Conservation (phyloP, 2,888 invertebrate genomes). For the Harpagoxenus sublaevis region DNA sequence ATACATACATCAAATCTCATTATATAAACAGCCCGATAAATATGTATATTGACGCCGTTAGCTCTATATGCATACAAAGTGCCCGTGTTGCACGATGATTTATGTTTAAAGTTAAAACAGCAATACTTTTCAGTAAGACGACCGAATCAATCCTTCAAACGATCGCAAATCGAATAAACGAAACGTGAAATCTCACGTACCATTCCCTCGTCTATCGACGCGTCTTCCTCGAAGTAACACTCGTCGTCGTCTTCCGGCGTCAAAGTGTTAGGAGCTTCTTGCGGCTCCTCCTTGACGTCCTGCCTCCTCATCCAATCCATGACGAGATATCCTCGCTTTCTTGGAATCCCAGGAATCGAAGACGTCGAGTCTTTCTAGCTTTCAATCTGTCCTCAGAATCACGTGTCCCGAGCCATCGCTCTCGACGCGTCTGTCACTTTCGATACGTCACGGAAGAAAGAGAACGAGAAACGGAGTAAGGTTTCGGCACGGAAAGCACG, state of each 20-base stretch:
- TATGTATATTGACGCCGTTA: background rate
- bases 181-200: conserved; percentile 77
- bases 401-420: conserved; percentile 32
- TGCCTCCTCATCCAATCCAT: conserved; percentile 83
- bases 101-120: background rate
- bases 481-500: conserved; percentile 12
- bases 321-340: background rate
- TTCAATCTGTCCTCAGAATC: background rate
- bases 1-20: background rate
- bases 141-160: background rate
- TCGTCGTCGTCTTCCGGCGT: conserved; percentile 82
- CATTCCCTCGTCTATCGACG: conserved; percentile 84
- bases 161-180: background rate
- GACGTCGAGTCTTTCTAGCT: background rate
- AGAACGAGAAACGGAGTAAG: background rate
- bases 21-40: conserved; percentile 8
- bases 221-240: conserved; percentile 83
- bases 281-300: conserved; percentile 78
- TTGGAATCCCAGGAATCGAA: conserved; percentile 6
- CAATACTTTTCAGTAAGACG: background rate
- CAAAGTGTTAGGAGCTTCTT: conserved; percentile 76
- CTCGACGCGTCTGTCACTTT: conserved; percentile 35
- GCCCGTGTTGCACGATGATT: background rate
- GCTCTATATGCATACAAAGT: background rate
- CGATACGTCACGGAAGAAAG: background rate